Conservation (phyloP, 2,113 vertebrate species). For the Agelaius phoeniceus region DNA sequence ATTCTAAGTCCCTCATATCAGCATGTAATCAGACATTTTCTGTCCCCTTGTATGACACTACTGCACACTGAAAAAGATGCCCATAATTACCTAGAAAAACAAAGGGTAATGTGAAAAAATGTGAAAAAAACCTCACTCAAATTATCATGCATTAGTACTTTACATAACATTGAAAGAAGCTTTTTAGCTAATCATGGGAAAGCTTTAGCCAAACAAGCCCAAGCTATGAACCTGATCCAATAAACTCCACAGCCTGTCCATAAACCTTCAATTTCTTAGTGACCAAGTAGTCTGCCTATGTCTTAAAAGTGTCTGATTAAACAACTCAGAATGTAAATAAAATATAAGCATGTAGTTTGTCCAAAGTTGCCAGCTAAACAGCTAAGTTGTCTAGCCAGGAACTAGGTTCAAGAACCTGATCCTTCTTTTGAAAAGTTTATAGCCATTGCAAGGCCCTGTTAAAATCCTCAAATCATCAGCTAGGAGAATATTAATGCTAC, state of each 20-base stretch:
- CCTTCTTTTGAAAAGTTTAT: background rate
- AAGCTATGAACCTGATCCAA: background rate
- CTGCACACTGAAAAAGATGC: fast-evolving
- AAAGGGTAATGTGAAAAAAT: background rate
- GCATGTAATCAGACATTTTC: background rate
- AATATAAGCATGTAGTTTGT: background rate
- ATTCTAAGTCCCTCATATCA: background rate
- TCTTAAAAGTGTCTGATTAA: background rate
- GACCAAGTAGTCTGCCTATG: background rate
- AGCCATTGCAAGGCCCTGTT: background rate
- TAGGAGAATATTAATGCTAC: background rate
- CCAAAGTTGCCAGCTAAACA: background rate
- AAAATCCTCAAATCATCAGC: background rate
- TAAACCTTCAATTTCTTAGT: background rate
- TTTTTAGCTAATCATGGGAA: background rate
- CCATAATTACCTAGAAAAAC: background rate
- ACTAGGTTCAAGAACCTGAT: background rate
- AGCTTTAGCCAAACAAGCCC: background rate
- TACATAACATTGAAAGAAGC: background rate
- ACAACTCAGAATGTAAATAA: background rate
- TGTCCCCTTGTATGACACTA: background rate
- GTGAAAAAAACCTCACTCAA: background rate
- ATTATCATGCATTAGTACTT: background rate
- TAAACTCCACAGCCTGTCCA: background rate
- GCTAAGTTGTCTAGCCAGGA: background rate